Percentiles rank a stretch among this genome's conserved stretches.
phyloP scores from a whole-genome alignment of 2,888 invertebrate species.

The Caenorhabditis angaria region DNA sequence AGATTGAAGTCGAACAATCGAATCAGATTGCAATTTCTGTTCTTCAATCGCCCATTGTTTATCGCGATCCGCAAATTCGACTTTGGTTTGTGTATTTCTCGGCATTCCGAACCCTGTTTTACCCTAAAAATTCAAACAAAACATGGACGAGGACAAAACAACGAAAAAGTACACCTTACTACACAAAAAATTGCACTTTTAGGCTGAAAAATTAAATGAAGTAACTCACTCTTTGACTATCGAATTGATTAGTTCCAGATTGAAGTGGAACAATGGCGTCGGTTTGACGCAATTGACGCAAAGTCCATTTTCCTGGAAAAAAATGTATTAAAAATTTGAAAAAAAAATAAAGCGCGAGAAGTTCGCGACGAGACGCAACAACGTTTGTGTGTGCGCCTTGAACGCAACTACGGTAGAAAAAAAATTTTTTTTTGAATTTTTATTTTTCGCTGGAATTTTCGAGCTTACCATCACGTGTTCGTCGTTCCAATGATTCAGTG shows the following conservation, averaged over 20 bases:
- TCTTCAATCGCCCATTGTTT: slow-evolving; percentile 63
- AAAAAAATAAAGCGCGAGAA: neutral
- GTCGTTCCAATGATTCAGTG: slow-evolving; percentile 47
- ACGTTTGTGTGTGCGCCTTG: too few species aligned
- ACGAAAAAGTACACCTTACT: slow-evolving; percentile 4
- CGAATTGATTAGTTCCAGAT: slow-evolving; percentile 70
- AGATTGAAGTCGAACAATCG: slow-evolving; percentile 68
- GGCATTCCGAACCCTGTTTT: slow-evolving; percentile 69
- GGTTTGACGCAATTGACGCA: slow-evolving; percentile 62
- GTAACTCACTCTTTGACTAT: slow-evolving; percentile 63
- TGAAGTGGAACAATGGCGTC: slow-evolving; percentile 70
- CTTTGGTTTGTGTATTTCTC: slow-evolving; percentile 63
- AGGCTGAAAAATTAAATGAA: slow-evolving; percentile 7
- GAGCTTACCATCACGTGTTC: slow-evolving; percentile 51
- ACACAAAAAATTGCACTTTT: too few species aligned
- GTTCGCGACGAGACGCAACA: too few species aligned
- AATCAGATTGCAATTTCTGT: slow-evolving; percentile 55
- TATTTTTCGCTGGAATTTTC: neutral
- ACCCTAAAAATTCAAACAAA: slow-evolving; percentile 51
- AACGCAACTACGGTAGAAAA: too few species aligned
- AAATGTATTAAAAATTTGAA: neutral
- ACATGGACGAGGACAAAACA: slow-evolving; percentile 9
- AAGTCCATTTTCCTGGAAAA: slow-evolving; percentile 55
- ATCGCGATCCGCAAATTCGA: slow-evolving; percentile 62
- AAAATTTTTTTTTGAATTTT: too few species aligned